phyloP scores from a whole-genome alignment of 2,113 vertebrate species.

The Ailuropoda melanoleuca region DNA sequence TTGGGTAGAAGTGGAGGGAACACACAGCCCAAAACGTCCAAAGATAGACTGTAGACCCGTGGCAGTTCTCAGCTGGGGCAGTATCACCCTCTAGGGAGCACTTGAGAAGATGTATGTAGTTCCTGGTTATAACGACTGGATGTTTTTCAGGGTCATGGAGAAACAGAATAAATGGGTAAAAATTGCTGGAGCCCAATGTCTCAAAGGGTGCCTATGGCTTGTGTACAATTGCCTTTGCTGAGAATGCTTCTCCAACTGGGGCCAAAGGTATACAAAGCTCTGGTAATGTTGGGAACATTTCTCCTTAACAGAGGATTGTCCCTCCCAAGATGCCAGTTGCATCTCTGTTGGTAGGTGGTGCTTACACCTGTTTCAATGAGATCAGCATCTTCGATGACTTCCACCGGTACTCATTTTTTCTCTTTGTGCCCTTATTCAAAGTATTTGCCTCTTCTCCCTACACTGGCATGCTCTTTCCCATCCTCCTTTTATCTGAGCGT shows the following conservation, averaged over 20 bases:
- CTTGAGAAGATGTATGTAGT: neutral
- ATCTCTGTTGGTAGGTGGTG: neutral
- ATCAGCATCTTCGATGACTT: no score
- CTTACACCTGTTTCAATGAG: neutral
- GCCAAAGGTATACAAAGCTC: neutral
- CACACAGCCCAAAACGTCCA: neutral
- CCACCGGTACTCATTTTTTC: neutral
- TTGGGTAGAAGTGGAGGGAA: neutral
- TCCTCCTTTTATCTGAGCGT: neutral
- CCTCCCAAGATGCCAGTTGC: neutral
- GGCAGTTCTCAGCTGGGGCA: neutral
- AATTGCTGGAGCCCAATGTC: accelerated
- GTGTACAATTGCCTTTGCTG: neutral
- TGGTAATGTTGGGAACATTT: neutral
- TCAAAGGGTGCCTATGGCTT: neutral
- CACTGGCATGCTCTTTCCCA: no score
- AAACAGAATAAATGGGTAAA: neutral
- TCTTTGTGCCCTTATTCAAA: neutral
- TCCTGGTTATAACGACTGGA: accelerated
- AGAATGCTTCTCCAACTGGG: neutral
- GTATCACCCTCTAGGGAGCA: accelerated
- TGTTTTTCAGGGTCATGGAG: neutral
- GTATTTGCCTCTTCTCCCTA: neutral
- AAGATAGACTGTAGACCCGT: neutral
- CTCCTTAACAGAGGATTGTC: neutral